These are phyloP conservation scores for Rhopalosiphum maidis DNA, from an alignment of 1,140 invertebrate species.

Conservation along the genomic window DNA sequence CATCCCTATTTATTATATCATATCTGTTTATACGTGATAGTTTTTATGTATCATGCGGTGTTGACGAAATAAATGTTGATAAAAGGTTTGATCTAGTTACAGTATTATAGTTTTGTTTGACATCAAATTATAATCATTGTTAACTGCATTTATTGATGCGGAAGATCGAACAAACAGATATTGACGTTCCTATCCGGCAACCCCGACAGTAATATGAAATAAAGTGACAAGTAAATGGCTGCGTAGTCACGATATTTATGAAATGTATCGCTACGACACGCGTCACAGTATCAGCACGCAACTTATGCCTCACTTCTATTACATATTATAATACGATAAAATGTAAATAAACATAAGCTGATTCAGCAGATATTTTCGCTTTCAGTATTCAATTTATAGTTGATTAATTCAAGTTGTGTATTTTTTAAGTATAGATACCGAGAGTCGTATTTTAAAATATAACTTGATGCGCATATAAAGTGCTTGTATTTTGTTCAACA, in stretches of 20 bases:
- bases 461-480: too few species aligned
- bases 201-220: neutral
- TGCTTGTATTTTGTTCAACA: too few species aligned
- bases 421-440: too few species aligned
- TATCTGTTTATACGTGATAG: neutral
- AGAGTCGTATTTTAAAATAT: too few species aligned
- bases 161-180: neutral
- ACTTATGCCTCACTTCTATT: neutral
- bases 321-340: neutral
- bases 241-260: neutral
- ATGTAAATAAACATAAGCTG: too few species aligned
- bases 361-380: too few species aligned
- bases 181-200: neutral
- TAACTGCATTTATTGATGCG: neutral
- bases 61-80: neutral
- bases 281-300: neutral
- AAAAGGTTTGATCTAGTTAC: neutral
- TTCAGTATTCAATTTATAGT: too few species aligned
- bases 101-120: neutral
- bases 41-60: neutral
- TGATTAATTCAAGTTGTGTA: too few species aligned
- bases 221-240: neutral
- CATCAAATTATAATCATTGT: neutral
- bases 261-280: neutral
- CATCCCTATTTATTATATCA: too few species aligned